Evolutionary conservation across 2,113 vertebrate species (phyloP), one percentile per base, ranked within the genome.

Genomic region (Oreochromis aureus): DNA sequence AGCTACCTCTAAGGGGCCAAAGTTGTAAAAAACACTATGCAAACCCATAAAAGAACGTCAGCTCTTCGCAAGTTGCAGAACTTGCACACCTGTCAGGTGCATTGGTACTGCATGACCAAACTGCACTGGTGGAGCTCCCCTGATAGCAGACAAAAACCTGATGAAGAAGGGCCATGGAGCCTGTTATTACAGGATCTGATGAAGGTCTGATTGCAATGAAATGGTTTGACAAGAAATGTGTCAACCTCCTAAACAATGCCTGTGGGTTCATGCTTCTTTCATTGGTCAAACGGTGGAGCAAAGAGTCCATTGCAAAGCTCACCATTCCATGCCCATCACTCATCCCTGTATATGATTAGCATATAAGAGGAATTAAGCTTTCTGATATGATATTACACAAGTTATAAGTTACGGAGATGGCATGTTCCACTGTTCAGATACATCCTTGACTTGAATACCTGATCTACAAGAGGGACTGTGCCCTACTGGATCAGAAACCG

Each of bases 1-100:
- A 39, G 1, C 1, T 27, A 2, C 55, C 55, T 56, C n/a, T n/a
- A n/a, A n/a, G 6, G 22, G 11, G n/a, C n/a, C 5, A 0, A 55
- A 55, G n/a, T 55, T 0, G 54, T 3, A 56, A 7, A 56, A 55
- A 55, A 24, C n/a, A 22, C 1, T 11, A 11, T 22, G 10, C 54
- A 55, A 22, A 0, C 11, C 54, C 54, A 56, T 56, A 56, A 24
- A 24, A 7, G 6, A 13, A 13, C 54, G 10, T 24, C n/a, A 24
- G n/a, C 11, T 27, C 24, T 58, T 27, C 55, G 15, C 22, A 27
- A 27, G 24, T 58, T 22, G 22, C 53, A 55, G n/a, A 22, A 12
- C 6, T 22, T 55, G 10, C 54, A 24, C 54, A 24, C 10, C 3
- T 3, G 48, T 51, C 48, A 19, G 7, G 16, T 19, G 48, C 10